Evolutionary conservation across 1,140 invertebrate genomes (phyloP), one percentile per base, ranked within the genome.

Genomic region (Caenorhabditis inopinata): DNA sequence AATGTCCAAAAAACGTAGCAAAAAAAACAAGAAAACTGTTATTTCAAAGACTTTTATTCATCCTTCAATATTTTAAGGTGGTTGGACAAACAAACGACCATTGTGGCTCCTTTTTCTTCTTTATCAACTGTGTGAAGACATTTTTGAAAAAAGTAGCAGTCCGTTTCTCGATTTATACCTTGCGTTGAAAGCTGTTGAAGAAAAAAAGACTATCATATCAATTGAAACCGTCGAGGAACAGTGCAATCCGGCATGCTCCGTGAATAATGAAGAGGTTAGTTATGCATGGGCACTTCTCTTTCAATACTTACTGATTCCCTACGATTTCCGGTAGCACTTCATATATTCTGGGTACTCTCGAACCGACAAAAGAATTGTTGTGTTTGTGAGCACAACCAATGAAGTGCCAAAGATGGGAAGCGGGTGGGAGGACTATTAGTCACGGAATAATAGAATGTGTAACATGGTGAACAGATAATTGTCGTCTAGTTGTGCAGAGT

Each of bases 71-170:
- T 53, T 27, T 80, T 51, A 48, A 80, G 79, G 73, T 21, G 38
- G 76, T 16, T 80, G 79, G 79, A 32, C 47, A 18, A 35, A 35
- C 16, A 80, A 80, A 38, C 45, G 79, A n/a, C 79, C 79, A 2
- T 47, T 74, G 2, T 80, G 79, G 79, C 25, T 80, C 6, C 48
- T 80, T 1, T 74, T 80, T 42, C 27, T 73, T 27, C 48, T 80
- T 1, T 80, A 80, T 80, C 79, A 80, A 48, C 12, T 80, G 29
- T 80, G 79, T 53, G 79, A 80, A 18, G 76, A 80, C 16, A 23
- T 53, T 0, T 42, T 73, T 12, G 62, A 79, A 21, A 73, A 73
- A 38, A 18, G 35, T 21, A 23, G 25, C 1, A 73, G 62, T 21
- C 79, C 79, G 25, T 23, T 80, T 0, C 47, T 80, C 2, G 79